phyloP scores from a whole-genome alignment of 1,140 invertebrate genomes.

The Sipha flava region DNA sequence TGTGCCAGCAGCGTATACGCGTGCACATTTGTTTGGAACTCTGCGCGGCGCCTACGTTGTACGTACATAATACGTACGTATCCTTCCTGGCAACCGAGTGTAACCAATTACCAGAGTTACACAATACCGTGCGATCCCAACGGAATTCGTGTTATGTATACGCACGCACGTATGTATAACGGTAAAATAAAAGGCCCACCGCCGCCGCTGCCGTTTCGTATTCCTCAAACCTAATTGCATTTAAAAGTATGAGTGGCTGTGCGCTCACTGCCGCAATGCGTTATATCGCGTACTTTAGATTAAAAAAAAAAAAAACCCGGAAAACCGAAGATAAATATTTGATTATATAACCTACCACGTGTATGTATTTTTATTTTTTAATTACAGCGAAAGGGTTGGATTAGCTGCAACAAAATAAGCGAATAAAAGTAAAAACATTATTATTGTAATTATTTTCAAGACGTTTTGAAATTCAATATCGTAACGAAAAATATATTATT shows the following conservation, averaged over 20 bases:
- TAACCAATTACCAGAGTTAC: constrained; percentile 18
- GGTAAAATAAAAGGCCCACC: background rate
- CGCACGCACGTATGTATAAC: background rate
- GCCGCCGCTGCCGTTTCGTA: background rate
- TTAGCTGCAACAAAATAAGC: no score
- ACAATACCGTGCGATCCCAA: background rate
- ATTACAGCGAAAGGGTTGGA: no score
- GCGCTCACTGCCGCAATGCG: no score
- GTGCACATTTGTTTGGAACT: background rate
- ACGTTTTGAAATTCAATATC: background rate
- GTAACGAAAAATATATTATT: background rate
- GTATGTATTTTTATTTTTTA: no score
- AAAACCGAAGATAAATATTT: no score
- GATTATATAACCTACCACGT: no score
- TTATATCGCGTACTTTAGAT: no score
- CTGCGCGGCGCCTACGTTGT: background rate
- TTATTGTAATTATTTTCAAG: background rate
- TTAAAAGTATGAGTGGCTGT: no score
- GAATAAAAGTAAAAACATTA: no score
- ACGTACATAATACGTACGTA: background rate
- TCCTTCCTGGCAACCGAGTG: background rate
- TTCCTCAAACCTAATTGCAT: background rate
- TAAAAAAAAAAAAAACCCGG: no score
- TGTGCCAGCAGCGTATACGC: background rate
- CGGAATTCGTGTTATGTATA: background rate